Percentiles rank a stretch among this genome's conserved stretches.
Conservation (phyloP, 2,113 vertebrate species). For the Pachycephala philippinensis region DNA sequence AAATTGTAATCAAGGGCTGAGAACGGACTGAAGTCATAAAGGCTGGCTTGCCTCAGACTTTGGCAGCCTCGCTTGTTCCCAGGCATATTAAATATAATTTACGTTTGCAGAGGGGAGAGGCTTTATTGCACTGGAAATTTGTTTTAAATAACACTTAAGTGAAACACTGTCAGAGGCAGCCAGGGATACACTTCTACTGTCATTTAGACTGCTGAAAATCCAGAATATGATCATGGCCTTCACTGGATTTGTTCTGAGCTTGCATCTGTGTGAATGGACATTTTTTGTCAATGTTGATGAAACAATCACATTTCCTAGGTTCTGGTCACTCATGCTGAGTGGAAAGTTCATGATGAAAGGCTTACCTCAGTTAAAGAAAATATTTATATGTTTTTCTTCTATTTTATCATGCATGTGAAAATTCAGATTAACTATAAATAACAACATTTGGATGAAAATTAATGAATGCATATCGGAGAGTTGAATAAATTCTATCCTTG, state of each 20-base stretch:
- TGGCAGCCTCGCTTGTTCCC: constrained; percentile 77
- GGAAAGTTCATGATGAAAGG: background rate
- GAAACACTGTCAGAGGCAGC: constrained; percentile 2
- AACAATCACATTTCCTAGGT: background rate
- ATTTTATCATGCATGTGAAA: background rate
- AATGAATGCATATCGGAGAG: background rate
- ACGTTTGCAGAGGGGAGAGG: constrained; percentile 68
- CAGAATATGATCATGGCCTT: background rate
- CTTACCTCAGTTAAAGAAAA: background rate
- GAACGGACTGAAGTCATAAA: constrained; percentile 84
- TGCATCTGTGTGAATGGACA: background rate
- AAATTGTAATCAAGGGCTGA: constrained; percentile 82
- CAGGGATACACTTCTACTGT: constrained; percentile 2
- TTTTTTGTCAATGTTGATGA: background rate
- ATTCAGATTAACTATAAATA: background rate
- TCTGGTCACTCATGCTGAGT: background rate
- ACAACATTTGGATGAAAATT: background rate
- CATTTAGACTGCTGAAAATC: background rate
- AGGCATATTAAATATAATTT: constrained; percentile 80
- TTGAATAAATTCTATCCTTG: background rate
- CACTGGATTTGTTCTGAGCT: background rate
- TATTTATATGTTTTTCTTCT: background rate
- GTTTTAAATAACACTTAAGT: constrained; percentile 67
- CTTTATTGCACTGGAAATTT: constrained; percentile 70
- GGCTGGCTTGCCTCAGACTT: constrained; percentile 76